A percentile compares a stretch with the other conserved stretches of the same genome.
Conservation (phyloP, 2,888 invertebrate genomes). For the Bruchidius siliquastri region DNA sequence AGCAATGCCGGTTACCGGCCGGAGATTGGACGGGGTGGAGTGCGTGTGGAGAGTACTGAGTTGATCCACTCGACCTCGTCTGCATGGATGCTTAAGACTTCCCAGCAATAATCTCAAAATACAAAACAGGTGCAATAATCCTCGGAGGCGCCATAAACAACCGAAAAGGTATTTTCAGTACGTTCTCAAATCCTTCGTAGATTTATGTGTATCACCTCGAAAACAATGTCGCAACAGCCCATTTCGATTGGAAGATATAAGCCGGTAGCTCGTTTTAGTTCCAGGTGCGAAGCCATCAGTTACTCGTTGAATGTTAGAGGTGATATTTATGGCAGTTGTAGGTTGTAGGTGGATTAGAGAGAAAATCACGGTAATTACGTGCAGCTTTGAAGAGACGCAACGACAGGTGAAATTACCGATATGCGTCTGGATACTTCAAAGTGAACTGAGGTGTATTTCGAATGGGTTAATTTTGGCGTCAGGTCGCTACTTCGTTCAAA, state of each 20-base stretch:
- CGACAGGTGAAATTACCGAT: constrained; percentile 6
- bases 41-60: no score
- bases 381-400: constrained; percentile 12
- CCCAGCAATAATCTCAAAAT: no score
- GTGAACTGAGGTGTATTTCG: not conserved
- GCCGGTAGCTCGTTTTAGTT: not conserved
- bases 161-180: not conserved
- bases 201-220: not conserved
- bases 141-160: not conserved
- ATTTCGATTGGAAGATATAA: not conserved
- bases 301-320: constrained; percentile 6
- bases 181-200: not conserved
- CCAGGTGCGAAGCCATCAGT: constrained; percentile 10
- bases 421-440: constrained; percentile 1
- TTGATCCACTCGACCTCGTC: no score
- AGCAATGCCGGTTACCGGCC: no score
- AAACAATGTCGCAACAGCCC: not conserved
- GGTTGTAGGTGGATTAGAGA: constrained; percentile 14
- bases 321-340: constrained; percentile 11
- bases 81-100: no score
- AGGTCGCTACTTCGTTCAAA: not conserved
- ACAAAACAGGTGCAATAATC: no score
- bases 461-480: not conserved
- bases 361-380: constrained; percentile 14
- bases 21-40: no score